phyloP scores from a whole-genome alignment of 2,797 vertebrate species.

The Streptopelia turtur region DNA sequence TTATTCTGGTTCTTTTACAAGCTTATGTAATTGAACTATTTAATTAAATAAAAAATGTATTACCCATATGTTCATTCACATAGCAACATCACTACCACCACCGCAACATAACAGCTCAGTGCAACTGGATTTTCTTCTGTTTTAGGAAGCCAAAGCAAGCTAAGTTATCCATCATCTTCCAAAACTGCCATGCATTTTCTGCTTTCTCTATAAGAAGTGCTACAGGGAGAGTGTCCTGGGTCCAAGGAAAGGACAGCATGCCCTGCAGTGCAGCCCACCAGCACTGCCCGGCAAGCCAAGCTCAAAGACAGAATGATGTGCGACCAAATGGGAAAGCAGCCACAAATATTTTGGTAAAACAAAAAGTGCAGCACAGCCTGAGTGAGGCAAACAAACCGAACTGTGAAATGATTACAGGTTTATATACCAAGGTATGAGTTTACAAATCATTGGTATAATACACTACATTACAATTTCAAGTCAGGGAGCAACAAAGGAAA shows the following conservation, averaged over 20 bases:
- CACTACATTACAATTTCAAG: not conserved
- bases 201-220: not conserved
- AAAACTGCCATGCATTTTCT: not conserved
- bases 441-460: not conserved
- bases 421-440: not conserved
- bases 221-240: not conserved
- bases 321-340: not conserved
- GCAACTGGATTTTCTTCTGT: not conserved
- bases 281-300: not conserved
- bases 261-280: not conserved
- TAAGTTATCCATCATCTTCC: not conserved
- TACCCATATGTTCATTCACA: not conserved
- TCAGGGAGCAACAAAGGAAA: not conserved
- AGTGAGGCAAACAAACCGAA: not conserved
- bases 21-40: not conserved
- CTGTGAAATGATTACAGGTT: not conserved
- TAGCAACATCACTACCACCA: not conserved
- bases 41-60: not conserved
- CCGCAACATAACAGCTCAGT: not conserved
- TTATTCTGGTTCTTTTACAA: not conserved
- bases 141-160: not conserved
- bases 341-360: not conserved
- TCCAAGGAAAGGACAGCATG: fast-evolving
- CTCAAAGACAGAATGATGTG: not conserved
- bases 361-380: not conserved